Conservation (phyloP, 2,888 invertebrate species). For the Aphelenchoides bicaudatus region DNA sequence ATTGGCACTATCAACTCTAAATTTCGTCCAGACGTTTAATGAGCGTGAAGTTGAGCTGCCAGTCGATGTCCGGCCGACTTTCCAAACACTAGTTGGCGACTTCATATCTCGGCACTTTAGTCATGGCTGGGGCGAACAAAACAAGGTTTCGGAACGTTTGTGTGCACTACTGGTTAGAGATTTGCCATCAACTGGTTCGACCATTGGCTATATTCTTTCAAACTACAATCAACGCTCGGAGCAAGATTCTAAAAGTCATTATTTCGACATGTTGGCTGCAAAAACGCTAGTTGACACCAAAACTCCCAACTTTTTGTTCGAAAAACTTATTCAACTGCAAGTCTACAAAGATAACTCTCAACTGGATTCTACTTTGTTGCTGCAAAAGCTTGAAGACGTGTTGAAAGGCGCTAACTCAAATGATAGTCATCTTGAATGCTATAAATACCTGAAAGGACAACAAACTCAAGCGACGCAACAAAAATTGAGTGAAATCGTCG, state of each 20-base stretch:
- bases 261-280: too few species aligned
- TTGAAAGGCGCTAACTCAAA: neutral
- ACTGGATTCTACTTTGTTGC: neutral
- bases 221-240: too few species aligned
- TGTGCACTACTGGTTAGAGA: too few species aligned
- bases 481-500: neutral
- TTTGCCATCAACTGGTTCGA: too few species aligned
- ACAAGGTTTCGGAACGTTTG: too few species aligned
- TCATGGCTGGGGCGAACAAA: too few species aligned
- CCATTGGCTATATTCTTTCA: too few species aligned
- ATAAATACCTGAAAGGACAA: neutral
- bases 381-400: neutral
- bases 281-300: too few species aligned
- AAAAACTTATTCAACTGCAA: neutral
- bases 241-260: too few species aligned
- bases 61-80: neutral
- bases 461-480: neutral
- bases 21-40: neutral
- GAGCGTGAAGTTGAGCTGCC: neutral
- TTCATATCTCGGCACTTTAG: neutral
- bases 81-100: neutral
- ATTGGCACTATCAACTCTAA: neutral
- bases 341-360: neutral
- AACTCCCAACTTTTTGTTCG: conserved; percentile 4
- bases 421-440: neutral